Evolutionary conservation across 2,113 vertebrate species (phyloP), one percentile per base, ranked within the genome.

Genomic region (Polyodon spathula): DNA sequence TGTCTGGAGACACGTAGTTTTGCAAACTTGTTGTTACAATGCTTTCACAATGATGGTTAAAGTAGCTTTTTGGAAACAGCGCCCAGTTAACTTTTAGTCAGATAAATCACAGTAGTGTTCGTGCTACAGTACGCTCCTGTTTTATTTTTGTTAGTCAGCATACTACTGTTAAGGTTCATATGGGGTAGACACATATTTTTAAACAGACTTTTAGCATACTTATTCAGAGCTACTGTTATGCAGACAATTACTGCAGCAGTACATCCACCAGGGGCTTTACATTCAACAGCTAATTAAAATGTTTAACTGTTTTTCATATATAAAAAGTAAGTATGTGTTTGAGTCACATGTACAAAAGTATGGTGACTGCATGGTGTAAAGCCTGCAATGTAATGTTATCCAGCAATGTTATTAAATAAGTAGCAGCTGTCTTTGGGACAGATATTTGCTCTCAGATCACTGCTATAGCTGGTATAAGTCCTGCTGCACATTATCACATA

Each of bases 231-330:
- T n/a, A 38, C 44, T 14, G 38, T 63, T 46, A 40, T 37, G 14
- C 10, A 15, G 5, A 46, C 14, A 41, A 63, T 40, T n/a, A 8
- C 4, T 50, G 17, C 27, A 11, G 44, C 46, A 14, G 15, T 38
- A 42, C 10, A 15, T 17, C 37, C 6, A 14, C 39, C 11, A 37
- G 37, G 4, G 37, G 6, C 37, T 37, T 55, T 52, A 63, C 41
- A 58, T 63, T 63, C 51, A 58, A 42, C 62, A 58, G 15, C 56
- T 17, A 58, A 63, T 52, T 52, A 57, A 63, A 63, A 63, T 58
- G 44, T 43, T 41, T 50, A 56, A 40, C 2, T 57, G 9, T 56
- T 53, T 40, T 37, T 58, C 15, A 58, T 58, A 15, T 57, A 12
- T 40, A 37, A 46, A 16, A 41, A 16, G 6, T 14, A 4, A 27